Evolutionary conservation across 2,888 invertebrate species (phyloP).

Genomic region (Baccha elongata): DNA sequence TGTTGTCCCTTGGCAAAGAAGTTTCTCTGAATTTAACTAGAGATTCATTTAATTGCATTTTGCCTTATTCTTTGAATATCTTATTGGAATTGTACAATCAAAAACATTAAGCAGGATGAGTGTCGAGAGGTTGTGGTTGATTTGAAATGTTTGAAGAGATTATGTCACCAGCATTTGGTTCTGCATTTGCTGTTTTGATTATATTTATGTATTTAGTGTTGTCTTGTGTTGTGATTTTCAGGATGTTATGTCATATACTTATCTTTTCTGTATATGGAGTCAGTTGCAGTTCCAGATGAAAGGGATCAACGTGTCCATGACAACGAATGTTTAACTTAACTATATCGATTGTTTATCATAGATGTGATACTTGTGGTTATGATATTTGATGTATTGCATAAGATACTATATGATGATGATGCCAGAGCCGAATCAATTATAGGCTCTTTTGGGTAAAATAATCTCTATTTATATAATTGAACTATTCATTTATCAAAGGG

Average conservation of each 20-base stretch:
- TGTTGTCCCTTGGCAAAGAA: neutral
- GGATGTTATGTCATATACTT: neutral
- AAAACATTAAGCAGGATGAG: neutral
- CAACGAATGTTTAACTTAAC: neutral
- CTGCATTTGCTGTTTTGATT: neutral
- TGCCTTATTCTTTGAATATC: slow-evolving; percentile 4
- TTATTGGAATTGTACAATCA: neutral
- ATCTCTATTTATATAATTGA: too few species aligned
- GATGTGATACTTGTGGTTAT: neutral
- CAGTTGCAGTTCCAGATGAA: neutral
- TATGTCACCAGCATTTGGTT: slow-evolving; percentile 2
- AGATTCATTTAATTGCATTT: slow-evolving; percentile 20
- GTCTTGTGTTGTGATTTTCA: neutral
- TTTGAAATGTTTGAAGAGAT: slow-evolving; percentile 12
- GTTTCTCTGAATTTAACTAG: slow-evolving; percentile 7
- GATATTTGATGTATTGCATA: neutral
- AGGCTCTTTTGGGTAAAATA: neutral
- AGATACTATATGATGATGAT: neutral
- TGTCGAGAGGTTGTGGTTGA: neutral
- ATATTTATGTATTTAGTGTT: too few species aligned
- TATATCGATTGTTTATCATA: slow-evolving; percentile 1
- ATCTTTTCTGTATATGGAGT: neutral
- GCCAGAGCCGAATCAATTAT: neutral
- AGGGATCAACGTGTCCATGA: slow-evolving; percentile 3
- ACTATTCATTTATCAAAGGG: too few species aligned